These are phyloP conservation scores for Phoeniculus purpureus DNA, from an alignment of 2,797 vertebrate species.

Conservation along the genomic window DNA sequence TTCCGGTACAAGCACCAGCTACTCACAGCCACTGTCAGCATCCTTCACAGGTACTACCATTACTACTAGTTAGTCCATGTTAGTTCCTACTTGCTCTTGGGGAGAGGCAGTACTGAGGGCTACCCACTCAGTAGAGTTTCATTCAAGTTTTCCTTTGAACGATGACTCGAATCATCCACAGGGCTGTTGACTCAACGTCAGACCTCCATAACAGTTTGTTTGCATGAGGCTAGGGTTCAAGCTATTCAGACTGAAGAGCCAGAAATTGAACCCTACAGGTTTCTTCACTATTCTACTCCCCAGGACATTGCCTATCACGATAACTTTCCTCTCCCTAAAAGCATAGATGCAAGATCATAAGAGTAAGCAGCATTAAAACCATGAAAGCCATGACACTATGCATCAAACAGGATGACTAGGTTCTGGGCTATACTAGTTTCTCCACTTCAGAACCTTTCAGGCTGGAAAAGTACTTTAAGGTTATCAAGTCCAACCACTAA, in stretches of 20 bases:
- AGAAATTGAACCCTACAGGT: neutral
- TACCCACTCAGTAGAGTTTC: neutral
- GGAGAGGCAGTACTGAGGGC: neutral
- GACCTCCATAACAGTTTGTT: neutral
- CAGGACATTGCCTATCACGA: neutral
- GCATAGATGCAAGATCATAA: conserved; percentile 15
- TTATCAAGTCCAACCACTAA: too few relatives aligned
- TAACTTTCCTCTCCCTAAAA: conserved; percentile 24
- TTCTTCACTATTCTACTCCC: neutral
- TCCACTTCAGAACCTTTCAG: neutral
- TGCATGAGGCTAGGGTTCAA: neutral
- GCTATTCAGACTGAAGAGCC: neutral
- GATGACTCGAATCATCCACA: neutral
- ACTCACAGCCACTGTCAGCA: neutral
- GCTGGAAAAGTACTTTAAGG: too few relatives aligned
- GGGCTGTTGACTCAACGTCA: neutral
- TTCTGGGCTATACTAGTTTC: conserved; percentile 11
- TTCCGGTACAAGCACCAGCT: neutral
- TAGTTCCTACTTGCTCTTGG: neutral
- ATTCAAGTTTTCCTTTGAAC: neutral
- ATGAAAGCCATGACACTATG: conserved; percentile 12
- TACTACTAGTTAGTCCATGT: neutral
- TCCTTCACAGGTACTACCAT: neutral
- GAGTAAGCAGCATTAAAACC: conserved; percentile 28
- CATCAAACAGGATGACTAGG: conserved; percentile 39